Conservation (phyloP, 2,113 vertebrate species). For the Saccopteryx leptura region DNA sequence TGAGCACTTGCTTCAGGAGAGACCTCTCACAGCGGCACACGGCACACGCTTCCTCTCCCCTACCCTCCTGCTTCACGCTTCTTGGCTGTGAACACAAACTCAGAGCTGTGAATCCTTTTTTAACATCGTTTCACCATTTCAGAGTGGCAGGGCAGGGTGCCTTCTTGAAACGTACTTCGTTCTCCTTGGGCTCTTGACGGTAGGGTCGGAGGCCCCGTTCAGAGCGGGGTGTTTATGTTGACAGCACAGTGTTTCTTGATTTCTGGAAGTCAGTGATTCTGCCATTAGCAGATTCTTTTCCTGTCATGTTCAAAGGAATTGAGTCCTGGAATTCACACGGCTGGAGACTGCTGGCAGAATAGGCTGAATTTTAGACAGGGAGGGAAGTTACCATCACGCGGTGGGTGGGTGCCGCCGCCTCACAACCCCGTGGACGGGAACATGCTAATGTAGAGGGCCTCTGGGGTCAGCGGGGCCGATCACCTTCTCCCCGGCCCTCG, state of each 20-base stretch:
- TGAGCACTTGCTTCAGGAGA: background rate
- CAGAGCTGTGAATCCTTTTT: background rate
- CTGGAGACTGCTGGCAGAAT: background rate
- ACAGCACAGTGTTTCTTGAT: background rate
- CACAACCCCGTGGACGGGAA: background rate
- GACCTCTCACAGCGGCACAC: fast-evolving
- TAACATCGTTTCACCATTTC: background rate
- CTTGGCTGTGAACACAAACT: background rate
- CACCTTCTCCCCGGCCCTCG: no score
- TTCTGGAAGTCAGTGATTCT: background rate
- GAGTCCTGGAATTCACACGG: background rate
- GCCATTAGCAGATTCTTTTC: background rate
- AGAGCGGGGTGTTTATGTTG: background rate
- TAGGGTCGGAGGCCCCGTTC: background rate
- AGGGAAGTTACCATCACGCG: fast-evolving
- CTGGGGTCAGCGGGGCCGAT: background rate
- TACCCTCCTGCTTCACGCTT: background rate
- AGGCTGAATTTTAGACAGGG: background rate
- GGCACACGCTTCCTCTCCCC: background rate
- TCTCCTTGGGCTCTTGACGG: background rate
- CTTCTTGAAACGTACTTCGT: background rate
- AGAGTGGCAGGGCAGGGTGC: background rate
- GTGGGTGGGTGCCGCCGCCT: background rate
- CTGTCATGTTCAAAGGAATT: background rate
- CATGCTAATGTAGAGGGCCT: background rate